Conservation (phyloP, 1,140 invertebrate species). For the Leguminivora glycinivorella region DNA sequence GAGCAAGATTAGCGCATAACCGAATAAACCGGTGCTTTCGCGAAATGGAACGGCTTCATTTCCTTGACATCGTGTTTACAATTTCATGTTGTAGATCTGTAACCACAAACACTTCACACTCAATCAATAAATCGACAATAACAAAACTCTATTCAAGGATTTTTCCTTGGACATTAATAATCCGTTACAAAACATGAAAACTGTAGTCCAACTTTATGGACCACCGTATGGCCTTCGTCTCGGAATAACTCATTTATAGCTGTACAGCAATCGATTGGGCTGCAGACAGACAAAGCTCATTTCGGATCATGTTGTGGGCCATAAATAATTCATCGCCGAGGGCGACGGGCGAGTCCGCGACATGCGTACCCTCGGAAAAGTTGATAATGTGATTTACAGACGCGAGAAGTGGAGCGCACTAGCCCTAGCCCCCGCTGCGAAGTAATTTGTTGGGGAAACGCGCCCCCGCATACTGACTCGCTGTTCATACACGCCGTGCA, state of each 20-base stretch:
- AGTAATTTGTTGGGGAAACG: slow-evolving; percentile 46
- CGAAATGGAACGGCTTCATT: slow-evolving; percentile 3
- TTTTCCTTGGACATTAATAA: slow-evolving; percentile 34
- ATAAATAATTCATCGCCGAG: slow-evolving; percentile 55
- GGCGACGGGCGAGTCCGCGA: slow-evolving; percentile 28
- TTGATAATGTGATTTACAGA: slow-evolving; percentile 56
- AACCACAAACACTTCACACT: slow-evolving; percentile 20
- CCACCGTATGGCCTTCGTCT: slow-evolving; percentile 39
- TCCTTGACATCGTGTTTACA: slow-evolving; percentile 5
- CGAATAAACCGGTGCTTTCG: neutral
- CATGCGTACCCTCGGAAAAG: slow-evolving; percentile 46
- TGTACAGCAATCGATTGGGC: slow-evolving; percentile 41
- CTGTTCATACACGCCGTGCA: slow-evolving; percentile 33
- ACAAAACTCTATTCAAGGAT: slow-evolving; percentile 32
- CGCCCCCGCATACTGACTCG: slow-evolving; percentile 45
- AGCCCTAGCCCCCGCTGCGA: slow-evolving; percentile 34
- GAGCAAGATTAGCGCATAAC: slow-evolving; percentile 1
- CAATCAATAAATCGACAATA: slow-evolving; percentile 18
- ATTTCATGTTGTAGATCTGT: neutral
- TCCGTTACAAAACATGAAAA: slow-evolving; percentile 31
- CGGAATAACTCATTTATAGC: slow-evolving; percentile 49
- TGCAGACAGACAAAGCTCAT: slow-evolving; percentile 44
- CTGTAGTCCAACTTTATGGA: slow-evolving; percentile 35
- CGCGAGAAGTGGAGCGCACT: slow-evolving; percentile 37
- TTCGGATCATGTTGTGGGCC: slow-evolving; percentile 37